phyloP scores from a whole-genome alignment of 2,797 vertebrate genomes.

The Diplodus sargus region DNA sequence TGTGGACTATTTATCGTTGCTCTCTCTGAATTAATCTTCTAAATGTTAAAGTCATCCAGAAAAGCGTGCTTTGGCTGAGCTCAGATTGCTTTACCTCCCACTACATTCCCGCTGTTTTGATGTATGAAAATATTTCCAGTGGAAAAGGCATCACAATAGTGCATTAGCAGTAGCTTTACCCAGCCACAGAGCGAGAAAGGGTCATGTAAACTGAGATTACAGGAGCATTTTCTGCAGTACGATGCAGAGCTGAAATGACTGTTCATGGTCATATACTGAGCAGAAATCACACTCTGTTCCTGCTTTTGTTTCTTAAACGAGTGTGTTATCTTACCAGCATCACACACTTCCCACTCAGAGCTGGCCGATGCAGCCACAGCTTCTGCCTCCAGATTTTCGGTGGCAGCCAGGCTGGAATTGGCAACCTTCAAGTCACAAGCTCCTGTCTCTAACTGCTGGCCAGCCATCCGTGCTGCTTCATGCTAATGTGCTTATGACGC shows the following conservation, averaged over 20 bases:
- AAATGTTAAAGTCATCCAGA: conserved; percentile 9
- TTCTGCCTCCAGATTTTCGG: conserved; percentile 18
- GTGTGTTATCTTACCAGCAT: conserved; percentile 12
- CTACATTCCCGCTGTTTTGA: not conserved
- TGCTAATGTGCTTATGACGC: conserved; percentile 35
- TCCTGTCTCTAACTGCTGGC: conserved; percentile 19
- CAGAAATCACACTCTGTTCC: not conserved
- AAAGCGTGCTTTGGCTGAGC: conserved; percentile 7
- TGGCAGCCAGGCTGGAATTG: conserved; percentile 1
- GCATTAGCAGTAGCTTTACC: not conserved
- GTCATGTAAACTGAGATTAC: conserved; percentile 15
- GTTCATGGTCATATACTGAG: not conserved
- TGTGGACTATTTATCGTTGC: conserved; percentile 12
- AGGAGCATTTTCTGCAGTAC: not conserved
- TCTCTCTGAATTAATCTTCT: conserved; percentile 17
- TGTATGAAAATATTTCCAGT: not conserved
- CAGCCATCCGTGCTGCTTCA: conserved; percentile 17
- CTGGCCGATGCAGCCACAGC: not conserved
- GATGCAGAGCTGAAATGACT: not conserved
- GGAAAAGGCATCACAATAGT: not conserved
- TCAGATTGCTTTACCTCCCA: conserved; percentile 13
- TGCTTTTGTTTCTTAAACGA: conserved; percentile 16
- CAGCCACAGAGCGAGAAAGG: not conserved
- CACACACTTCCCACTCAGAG: conserved; percentile 22
- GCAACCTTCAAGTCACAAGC: conserved; percentile 16